A percentile compares a stretch with the other conserved stretches of the same genome.
Evolutionary conservation across 2,888 invertebrate genomes (phyloP).

Genomic region (Plagodis pulveraria): DNA sequence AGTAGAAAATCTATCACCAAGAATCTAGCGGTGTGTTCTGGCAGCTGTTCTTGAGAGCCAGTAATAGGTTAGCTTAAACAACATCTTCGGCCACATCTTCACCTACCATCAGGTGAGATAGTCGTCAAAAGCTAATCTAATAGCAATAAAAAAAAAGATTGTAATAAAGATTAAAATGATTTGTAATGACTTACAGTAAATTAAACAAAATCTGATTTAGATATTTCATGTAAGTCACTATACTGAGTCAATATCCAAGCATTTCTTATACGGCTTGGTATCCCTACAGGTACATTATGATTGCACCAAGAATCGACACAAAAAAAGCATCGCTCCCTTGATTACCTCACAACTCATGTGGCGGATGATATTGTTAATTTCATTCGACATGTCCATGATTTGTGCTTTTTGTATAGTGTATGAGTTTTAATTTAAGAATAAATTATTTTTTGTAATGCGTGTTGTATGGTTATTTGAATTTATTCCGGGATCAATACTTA

Average conservation of each 20-base stretch:
- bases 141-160: too few relatives aligned
- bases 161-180: too few relatives aligned
- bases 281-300: slow-evolving; percentile 62
- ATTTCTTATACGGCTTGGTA: slow-evolving; percentile 32
- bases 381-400: slow-evolving; percentile 58
- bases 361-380: slow-evolving; percentile 64
- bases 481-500: background rate
- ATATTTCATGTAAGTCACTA: too few relatives aligned
- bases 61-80: too few relatives aligned
- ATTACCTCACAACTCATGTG: slow-evolving; percentile 65
- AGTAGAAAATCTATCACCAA: too few relatives aligned
- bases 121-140: too few relatives aligned
- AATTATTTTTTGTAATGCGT: slow-evolving; percentile 19
- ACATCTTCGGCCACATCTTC: too few relatives aligned
- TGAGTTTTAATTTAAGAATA: slow-evolving; percentile 31
- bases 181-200: too few relatives aligned
- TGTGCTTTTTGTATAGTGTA: slow-evolving; percentile 38
- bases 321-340: slow-evolving; percentile 64
- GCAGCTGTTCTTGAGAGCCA: too few relatives aligned
- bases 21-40: too few relatives aligned
- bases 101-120: too few relatives aligned
- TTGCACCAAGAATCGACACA: slow-evolving; percentile 63
- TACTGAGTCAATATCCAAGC: slow-evolving; percentile 13
- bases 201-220: too few relatives aligned
- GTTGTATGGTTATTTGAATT: slow-evolving; percentile 1